These are phyloP conservation scores for Damaliscus lunatus DNA, from an alignment of 2,113 vertebrate species.

Conservation along the genomic window DNA sequence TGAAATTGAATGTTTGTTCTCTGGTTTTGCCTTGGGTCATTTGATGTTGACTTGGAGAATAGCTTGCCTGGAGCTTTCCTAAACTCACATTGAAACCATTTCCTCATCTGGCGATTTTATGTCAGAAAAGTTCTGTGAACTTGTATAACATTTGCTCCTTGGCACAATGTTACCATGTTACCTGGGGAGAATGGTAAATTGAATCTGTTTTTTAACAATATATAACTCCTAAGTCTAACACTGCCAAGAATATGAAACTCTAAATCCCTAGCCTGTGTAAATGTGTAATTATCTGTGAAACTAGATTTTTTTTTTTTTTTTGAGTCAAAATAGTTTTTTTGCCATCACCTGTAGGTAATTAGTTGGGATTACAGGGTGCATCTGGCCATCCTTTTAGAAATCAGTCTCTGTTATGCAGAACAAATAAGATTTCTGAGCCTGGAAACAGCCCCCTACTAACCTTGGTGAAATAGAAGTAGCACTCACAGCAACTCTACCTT, in stretches of 20 bases:
- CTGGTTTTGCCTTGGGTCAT: background rate
- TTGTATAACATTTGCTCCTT: conserved; percentile 6
- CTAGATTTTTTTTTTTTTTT: background rate
- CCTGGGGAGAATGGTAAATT: conserved; percentile 31
- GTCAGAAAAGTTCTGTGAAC: conserved; percentile 42
- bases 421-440: conserved; percentile 37
- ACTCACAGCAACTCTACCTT: background rate
- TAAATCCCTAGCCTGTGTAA: conserved; percentile 2
- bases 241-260: background rate
- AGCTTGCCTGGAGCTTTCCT: background rate
- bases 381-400: conserved; percentile 32
- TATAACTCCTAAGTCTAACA: background rate
- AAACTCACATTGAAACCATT: conserved; percentile 26
- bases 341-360: conserved; percentile 46
- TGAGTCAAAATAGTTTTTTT: background rate
- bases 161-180: background rate
- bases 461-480: conserved; percentile 9
- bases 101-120: conserved; percentile 8
- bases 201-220: conserved; percentile 16
- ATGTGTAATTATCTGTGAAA: conserved; percentile 50
- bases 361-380: conserved; percentile 1
- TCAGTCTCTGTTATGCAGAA: conserved; percentile 2
- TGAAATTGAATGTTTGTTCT: background rate
- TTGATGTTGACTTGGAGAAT: conserved; percentile 29
- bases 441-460: background rate